Percentiles rank a stretch among this genome's conserved stretches.
Evolutionary conservation across 2,888 invertebrate genomes (phyloP).

Genomic region (Orchestes rusci): DNA sequence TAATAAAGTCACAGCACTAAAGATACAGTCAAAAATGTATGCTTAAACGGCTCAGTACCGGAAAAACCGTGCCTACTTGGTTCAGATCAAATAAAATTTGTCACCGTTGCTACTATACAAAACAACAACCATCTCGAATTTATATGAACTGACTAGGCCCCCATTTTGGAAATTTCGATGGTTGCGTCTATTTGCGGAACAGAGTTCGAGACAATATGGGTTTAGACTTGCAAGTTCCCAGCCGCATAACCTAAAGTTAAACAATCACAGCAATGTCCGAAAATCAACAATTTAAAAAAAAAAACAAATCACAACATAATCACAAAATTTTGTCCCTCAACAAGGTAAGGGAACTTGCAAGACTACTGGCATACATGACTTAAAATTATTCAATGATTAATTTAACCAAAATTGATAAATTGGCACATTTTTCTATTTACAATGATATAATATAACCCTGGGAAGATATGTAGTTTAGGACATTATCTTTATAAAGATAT

Average conservation of each 20-base stretch:
- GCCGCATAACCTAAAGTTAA: slow-evolving; percentile 19
- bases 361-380: slow-evolving; percentile 21
- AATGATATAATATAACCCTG: slow-evolving; percentile 41
- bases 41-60: slow-evolving; percentile 35
- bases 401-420: too few species aligned
- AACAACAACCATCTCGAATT: too few species aligned
- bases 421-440: slow-evolving; percentile 44
- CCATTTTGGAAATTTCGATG: too few species aligned
- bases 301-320: slow-evolving; percentile 6
- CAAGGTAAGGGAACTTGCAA: slow-evolving; percentile 1
- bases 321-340: slow-evolving; percentile 10
- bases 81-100: slow-evolving; percentile 29
- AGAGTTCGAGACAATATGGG: too few species aligned
- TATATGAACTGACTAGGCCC: too few species aligned
- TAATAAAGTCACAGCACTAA: slow-evolving; percentile 44
- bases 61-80: slow-evolving; percentile 38
- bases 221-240: too few species aligned
- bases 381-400: slow-evolving; percentile 17
- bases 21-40: slow-evolving; percentile 41
- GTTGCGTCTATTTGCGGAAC: too few species aligned
- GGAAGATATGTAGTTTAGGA: slow-evolving; percentile 45
- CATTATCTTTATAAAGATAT: slow-evolving; percentile 13
- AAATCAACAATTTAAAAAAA: slow-evolving; percentile 13
- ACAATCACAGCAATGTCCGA: slow-evolving; percentile 24
- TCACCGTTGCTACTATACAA: neutral